phyloP scores from a whole-genome alignment of 64 coral and sea anemone genomes.

The Dendronephthya gigantea region DNA sequence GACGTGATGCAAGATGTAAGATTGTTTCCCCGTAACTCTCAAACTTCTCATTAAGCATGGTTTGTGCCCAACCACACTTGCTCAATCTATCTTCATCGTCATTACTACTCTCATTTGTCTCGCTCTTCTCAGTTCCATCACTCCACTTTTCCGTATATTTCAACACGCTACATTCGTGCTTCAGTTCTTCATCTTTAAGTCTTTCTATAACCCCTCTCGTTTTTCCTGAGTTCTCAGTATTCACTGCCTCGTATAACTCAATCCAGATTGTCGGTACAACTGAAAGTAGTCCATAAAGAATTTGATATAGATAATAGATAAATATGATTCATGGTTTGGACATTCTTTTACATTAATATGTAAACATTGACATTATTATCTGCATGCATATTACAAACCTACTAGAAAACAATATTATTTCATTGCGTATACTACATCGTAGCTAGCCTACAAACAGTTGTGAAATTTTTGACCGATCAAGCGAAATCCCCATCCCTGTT shows the following conservation, averaged over 20 bases:
- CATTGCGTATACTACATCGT: no score
- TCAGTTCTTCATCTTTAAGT: neutral
- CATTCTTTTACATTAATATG: no score
- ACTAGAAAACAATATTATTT: no score
- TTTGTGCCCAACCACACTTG: neutral
- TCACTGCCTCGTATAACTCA: neutral
- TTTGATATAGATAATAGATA: no score
- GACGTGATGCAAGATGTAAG: slow-evolving; percentile 60
- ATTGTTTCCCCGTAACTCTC: slow-evolving; percentile 58
- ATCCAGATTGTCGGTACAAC: neutral
- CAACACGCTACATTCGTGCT: neutral
- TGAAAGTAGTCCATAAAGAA: neutral
- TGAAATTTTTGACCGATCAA: no score
- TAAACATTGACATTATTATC: no score
- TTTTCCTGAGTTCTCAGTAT: neutral
- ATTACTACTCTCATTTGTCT: neutral
- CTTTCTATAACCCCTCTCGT: neutral
- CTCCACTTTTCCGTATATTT: neutral
- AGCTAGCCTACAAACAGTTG: no score
- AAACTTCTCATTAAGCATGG: slow-evolving; percentile 8
- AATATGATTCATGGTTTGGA: no score
- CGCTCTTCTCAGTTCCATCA: no score
- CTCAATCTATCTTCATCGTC: neutral
- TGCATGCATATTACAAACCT: no score
- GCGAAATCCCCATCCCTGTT: no score